Conservation (phyloP, 2,797 vertebrate species). For the Cygnus olor region DNA sequence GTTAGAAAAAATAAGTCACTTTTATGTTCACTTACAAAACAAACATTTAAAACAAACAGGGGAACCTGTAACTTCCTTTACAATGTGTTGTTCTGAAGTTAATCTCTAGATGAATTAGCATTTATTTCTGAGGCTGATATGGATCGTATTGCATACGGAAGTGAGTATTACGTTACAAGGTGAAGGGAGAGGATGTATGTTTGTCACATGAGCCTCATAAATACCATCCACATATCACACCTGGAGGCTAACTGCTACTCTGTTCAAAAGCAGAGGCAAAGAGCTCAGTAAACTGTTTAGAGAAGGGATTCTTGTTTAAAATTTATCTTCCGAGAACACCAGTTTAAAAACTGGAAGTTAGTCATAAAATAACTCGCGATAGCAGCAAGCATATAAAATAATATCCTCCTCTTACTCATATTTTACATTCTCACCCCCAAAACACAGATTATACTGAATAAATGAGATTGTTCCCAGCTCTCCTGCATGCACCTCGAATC, state of each 20-base stretch:
- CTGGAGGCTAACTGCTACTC: neutral
- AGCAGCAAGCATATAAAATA: neutral
- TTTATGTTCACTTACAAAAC: neutral
- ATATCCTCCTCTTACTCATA: neutral
- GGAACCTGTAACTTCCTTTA: neutral
- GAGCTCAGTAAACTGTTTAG: neutral
- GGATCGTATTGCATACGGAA: neutral
- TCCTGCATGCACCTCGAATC: neutral
- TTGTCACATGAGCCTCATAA: neutral
- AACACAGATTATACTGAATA: neutral
- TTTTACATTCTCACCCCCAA: neutral
- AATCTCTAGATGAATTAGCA: neutral
- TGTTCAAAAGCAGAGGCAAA: neutral
- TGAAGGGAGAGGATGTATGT: neutral
- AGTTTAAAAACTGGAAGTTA: neutral
- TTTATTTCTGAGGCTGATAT: neutral
- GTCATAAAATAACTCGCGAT: neutral
- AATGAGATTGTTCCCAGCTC: neutral
- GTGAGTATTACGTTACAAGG: neutral
- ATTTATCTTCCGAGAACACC: neutral
- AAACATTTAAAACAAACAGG: neutral
- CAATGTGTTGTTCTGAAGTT: neutral
- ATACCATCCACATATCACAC: neutral
- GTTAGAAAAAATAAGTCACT: neutral
- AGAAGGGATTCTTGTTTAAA: slow-evolving; percentile 1